These are phyloP conservation scores for Schizopygopsis malacanthus DNA, from an alignment of 2,797 vertebrate species.

Conservation along the genomic window DNA sequence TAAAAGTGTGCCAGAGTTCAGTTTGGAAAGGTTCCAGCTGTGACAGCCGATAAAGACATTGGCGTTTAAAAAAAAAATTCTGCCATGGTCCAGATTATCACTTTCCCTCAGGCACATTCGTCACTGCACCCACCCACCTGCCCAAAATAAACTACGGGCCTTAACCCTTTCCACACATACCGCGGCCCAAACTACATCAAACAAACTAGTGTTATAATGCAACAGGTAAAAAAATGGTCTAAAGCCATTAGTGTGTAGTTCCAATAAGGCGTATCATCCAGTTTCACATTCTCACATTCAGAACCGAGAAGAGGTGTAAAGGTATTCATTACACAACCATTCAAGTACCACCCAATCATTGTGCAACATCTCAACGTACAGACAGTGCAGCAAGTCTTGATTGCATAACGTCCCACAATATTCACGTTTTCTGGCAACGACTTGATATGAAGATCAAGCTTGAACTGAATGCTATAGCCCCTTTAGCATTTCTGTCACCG, in stretches of 20 bases:
- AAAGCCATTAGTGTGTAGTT: not conserved
- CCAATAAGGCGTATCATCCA: slow-evolving; percentile 1
- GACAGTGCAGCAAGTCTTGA: slow-evolving; percentile 63
- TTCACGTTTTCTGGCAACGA: slow-evolving; percentile 32
- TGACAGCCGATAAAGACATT: slow-evolving; percentile 68
- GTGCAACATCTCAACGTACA: slow-evolving; percentile 67
- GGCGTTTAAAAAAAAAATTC: no score
- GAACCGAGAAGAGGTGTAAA: not conserved
- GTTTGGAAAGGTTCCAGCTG: slow-evolving; percentile 72
- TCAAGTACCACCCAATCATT: slow-evolving; percentile 54
- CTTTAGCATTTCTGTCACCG: slow-evolving; percentile 8
- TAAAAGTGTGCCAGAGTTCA: slow-evolving; percentile 59
- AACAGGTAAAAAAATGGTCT: not conserved
- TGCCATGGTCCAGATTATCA: slow-evolving; percentile 80
- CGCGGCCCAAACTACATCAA: slow-evolving; percentile 3
- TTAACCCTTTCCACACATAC: slow-evolving; percentile 74
- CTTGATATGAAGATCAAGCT: slow-evolving; percentile 49
- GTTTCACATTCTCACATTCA: not conserved
- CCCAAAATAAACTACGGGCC: slow-evolving; percentile 79
- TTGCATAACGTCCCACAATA: slow-evolving; percentile 68
- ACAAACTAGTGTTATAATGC: not conserved
- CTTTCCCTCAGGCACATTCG: slow-evolving; percentile 83
- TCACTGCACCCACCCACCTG: slow-evolving; percentile 79
- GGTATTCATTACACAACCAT: slow-evolving; percentile 48
- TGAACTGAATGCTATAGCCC: slow-evolving; percentile 25